A percentile compares a stretch with the other conserved stretches of the same genome.
phyloP scores from a whole-genome alignment of 2,888 invertebrate genomes.

The Ophion costatus region DNA sequence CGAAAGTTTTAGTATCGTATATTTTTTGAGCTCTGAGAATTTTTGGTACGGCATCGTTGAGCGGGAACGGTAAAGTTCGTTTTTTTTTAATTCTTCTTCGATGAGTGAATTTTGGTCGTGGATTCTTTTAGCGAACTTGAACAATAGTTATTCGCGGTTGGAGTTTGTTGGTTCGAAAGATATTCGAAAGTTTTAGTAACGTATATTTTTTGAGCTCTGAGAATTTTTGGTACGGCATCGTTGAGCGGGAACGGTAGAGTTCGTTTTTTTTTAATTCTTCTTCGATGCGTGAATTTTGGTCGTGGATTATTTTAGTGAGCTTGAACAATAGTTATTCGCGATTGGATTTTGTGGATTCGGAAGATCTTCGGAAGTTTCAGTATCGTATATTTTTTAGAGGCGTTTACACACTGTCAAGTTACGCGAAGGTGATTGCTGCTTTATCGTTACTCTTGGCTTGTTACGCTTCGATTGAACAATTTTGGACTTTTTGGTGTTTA shows the following conservation, averaged over 20 bases:
- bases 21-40: slow-evolving; percentile 6
- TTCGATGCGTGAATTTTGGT: background rate
- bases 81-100: background rate
- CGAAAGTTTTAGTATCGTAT: no score
- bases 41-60: background rate
- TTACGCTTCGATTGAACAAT: slow-evolving; percentile 14
- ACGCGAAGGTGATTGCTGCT: background rate
- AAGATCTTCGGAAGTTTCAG: background rate
- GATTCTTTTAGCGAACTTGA: background rate
- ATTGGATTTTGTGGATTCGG: background rate
- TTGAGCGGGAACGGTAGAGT: background rate
- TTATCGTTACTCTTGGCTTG: background rate
- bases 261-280: background rate
- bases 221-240: background rate
- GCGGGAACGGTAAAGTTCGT: background rate
- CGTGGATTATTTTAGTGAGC: background rate
- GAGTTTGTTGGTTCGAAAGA: background rate
- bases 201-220: background rate
- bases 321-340: background rate
- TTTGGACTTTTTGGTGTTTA: background rate
- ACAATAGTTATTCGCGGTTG: background rate
- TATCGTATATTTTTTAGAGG: background rate
- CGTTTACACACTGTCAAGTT: background rate
- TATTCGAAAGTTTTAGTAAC: background rate
- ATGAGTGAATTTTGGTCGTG: background rate